Conservation (phyloP, 2,888 invertebrate species). For the Malachius bipustulatus region DNA sequence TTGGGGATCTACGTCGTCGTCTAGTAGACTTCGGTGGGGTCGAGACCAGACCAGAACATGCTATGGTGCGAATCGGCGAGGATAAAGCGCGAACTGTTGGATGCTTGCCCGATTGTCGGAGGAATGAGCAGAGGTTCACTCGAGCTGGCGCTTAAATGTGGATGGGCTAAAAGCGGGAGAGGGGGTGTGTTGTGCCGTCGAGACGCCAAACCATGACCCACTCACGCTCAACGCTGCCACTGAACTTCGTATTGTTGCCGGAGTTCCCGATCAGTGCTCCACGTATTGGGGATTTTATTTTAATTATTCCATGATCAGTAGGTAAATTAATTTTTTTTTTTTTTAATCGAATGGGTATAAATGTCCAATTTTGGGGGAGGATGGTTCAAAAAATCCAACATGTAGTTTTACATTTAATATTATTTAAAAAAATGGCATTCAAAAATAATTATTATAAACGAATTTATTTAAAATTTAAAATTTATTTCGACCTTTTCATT, state of each 20-base stretch:
- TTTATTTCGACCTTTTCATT: too few relatives aligned
- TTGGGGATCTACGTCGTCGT: slow-evolving; percentile 9
- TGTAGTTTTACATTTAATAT: too few relatives aligned
- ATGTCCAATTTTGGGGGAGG: too few relatives aligned
- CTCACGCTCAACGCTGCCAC: slow-evolving; percentile 33
- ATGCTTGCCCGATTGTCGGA: slow-evolving; percentile 2
- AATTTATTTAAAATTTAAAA: too few relatives aligned
- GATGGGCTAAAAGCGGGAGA: slow-evolving; percentile 27
- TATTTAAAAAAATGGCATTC: too few relatives aligned
- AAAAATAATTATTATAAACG: too few relatives aligned
- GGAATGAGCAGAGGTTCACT: slow-evolving; percentile 26
- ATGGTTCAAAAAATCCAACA: too few relatives aligned
- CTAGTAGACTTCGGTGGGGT: slow-evolving; percentile 34
- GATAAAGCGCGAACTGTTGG: slow-evolving; percentile 4
- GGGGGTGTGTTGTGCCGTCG: slow-evolving; percentile 24
- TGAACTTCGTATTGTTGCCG: slow-evolving; percentile 28
- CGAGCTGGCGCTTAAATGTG: slow-evolving; percentile 29
- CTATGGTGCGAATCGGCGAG: slow-evolving; percentile 12
- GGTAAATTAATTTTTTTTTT: too few relatives aligned
- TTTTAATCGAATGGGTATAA: too few relatives aligned
- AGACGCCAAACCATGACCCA: slow-evolving; percentile 36
- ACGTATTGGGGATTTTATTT: too few relatives aligned
- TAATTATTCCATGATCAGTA: too few relatives aligned
- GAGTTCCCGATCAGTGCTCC: slow-evolving; percentile 12
- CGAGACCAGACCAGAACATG: slow-evolving; percentile 34